These are phyloP conservation scores for Pachyramphus minor DNA, from an alignment of 2,113 vertebrate species.

Conservation along the genomic window DNA sequence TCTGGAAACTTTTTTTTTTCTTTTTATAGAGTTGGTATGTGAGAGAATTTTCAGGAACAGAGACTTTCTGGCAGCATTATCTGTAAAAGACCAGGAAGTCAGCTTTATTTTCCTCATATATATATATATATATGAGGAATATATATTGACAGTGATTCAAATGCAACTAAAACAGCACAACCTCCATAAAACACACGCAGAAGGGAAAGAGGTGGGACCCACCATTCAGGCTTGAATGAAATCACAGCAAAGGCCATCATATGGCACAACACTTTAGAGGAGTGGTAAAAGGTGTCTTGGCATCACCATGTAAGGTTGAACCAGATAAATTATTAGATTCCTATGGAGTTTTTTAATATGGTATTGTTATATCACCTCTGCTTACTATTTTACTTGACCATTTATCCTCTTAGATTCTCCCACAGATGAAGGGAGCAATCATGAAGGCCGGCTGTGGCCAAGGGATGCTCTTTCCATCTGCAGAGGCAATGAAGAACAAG, in stretches of 20 bases:
- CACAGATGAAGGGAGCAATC: background rate
- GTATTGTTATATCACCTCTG: background rate
- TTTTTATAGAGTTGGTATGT: background rate
- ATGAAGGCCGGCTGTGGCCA: background rate
- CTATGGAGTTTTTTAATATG: rapidly evolving
- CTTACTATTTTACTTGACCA: background rate
- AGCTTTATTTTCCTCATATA: background rate
- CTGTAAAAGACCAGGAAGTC: background rate
- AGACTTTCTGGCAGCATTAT: background rate
- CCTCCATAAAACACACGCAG: background rate
- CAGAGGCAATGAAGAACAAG: background rate
- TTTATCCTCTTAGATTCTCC: background rate
- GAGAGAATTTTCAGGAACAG: background rate
- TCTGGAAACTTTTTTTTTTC: background rate
- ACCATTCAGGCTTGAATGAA: background rate
- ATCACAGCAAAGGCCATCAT: background rate
- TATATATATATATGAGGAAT: no score
- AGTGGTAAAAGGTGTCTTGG: background rate
- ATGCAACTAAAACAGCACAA: background rate
- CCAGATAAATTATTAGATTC: background rate
- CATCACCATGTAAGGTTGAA: background rate
- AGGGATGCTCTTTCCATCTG: background rate
- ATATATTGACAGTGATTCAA: background rate
- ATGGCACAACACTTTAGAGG: background rate
- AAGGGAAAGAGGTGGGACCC: background rate